A percentile compares a stretch with the other conserved stretches of the same genome.
phyloP scores from a whole-genome alignment of 2,797 vertebrate genomes.

The Natrix natrix region DNA sequence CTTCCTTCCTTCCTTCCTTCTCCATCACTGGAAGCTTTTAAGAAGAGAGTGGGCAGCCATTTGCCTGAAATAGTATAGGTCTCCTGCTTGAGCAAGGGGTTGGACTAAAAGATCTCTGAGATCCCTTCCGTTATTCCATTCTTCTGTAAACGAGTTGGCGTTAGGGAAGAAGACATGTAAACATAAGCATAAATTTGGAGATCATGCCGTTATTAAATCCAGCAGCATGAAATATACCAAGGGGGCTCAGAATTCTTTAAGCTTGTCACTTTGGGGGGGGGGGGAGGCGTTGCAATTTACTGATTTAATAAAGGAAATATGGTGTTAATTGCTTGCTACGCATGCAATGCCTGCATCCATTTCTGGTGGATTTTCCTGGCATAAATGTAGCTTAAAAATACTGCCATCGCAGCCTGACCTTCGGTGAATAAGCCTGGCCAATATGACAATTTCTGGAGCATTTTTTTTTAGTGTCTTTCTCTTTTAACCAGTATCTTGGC shows the following conservation, averaged over 20 bases:
- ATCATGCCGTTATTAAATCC: conserved; percentile 1
- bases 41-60: not conserved
- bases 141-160: accelerated
- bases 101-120: not conserved
- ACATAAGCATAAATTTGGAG: conserved; percentile 10
- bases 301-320: conserved; percentile 9
- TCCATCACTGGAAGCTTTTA: not conserved
- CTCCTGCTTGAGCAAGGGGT: not conserved
- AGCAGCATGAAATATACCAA: conserved; percentile 5
- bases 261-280: conserved; percentile 2
- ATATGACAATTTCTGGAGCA: accelerated
- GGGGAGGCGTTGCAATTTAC: conserved; percentile 38
- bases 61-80: not conserved
- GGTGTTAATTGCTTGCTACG: conserved; percentile 29
- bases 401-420: conserved; percentile 29
- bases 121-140: not conserved
- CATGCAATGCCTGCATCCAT: not conserved
- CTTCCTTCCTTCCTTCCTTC: too few relatives aligned
- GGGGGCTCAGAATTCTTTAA: not conserved
- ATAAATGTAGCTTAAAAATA: not conserved
- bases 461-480: not conserved
- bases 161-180: not conserved
- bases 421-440: not conserved
- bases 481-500: conserved; percentile 23
- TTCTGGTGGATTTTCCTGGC: conserved; percentile 6